These are phyloP conservation scores for Amia ocellicauda DNA, from an alignment of 2,113 vertebrate species.

Conservation along the genomic window DNA sequence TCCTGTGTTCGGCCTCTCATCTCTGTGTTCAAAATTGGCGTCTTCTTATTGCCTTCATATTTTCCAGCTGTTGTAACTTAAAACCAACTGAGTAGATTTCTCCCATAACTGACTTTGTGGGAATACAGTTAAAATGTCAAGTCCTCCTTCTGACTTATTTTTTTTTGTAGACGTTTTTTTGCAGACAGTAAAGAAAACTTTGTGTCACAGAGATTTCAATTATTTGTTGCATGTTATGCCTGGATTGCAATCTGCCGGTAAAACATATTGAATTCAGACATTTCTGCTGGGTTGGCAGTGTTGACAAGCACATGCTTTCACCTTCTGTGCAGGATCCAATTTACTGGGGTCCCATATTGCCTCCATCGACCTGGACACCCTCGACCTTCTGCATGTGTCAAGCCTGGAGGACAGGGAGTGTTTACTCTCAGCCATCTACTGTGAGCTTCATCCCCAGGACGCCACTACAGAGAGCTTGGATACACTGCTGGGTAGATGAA, in stretches of 20 bases:
- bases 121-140: no score
- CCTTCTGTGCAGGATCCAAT: conserved; percentile 48
- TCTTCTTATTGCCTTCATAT: no score
- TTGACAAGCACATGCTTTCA: background rate
- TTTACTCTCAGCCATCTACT: conserved; percentile 62
- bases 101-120: no score
- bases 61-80: no score
- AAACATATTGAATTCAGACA: background rate
- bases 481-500: conserved; percentile 54
- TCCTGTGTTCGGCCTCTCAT: no score
- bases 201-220: no score
- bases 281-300: conserved; percentile 17
- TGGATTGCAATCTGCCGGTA: background rate
- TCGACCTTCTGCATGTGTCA: conserved; percentile 56
- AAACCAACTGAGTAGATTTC: no score
- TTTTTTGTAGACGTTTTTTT: no score
- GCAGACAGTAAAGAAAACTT: no score
- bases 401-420: conserved; percentile 57
- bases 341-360: conserved; percentile 61
- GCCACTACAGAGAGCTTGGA: conserved; percentile 41
- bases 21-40: no score
- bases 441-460: conserved; percentile 59
- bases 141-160: no score
- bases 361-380: conserved; percentile 50
- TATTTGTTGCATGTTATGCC: no score